phyloP scores from a whole-genome alignment of 1,140 invertebrate genomes.

The Drosophila nikananu region DNA sequence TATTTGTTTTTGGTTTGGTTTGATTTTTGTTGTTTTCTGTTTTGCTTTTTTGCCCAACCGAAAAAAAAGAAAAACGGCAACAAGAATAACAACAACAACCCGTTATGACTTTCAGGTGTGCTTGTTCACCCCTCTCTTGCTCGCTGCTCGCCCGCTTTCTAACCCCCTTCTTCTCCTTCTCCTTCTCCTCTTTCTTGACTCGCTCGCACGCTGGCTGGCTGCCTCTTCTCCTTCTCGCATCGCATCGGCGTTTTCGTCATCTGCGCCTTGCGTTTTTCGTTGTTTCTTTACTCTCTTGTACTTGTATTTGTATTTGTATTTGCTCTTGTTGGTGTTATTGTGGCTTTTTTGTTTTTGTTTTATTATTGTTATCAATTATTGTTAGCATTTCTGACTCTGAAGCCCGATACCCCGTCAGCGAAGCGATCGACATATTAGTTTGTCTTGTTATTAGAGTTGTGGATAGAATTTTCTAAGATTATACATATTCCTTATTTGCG shows the following conservation, averaged over 20 bases:
- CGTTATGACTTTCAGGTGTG: constrained; percentile 62
- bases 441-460: background rate
- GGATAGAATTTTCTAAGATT: too few species aligned
- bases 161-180: background rate
- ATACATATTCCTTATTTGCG: background rate
- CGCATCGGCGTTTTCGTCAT: constrained; percentile 52
- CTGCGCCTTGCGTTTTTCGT: constrained; percentile 28
- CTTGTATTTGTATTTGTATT: constrained; percentile 15
- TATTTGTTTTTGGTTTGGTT: constrained; percentile 39
- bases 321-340: constrained; percentile 13
- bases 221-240: constrained; percentile 11
- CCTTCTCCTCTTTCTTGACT: background rate
- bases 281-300: constrained; percentile 16
- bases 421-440: constrained; percentile 20
- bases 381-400: constrained; percentile 33
- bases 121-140: constrained; percentile 10
- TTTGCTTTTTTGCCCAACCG: constrained; percentile 30
- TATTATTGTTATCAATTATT: constrained; percentile 72
- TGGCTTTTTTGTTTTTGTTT: constrained; percentile 35
- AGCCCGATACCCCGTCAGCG: constrained; percentile 22
- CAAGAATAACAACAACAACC: constrained; percentile 42
- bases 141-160: constrained; percentile 10
- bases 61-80: constrained; percentile 1
- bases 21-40: constrained; percentile 29
- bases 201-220: constrained; percentile 1